Evolutionary conservation across 2,113 vertebrate species (phyloP).

Genomic region (human (Homo sapiens)): GRCh38 chr12:75760501-75761000

Average conservation of each 20-base stretch:
- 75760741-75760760: slow-evolving; percentile 28
- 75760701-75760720: slow-evolving; percentile 5
- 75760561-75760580: not conserved
- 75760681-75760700: not conserved
- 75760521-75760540: not conserved
- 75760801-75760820: not conserved
- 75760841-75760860: not conserved
- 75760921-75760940: slow-evolving; percentile 76
- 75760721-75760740: slow-evolving; percentile 48
- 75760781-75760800: not conserved
- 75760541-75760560: not conserved
- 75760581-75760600: not conserved
- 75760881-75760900: slow-evolving; percentile 61
- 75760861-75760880: not conserved
- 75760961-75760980: slow-evolving; percentile 77
- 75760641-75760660: not conserved
- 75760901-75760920: slow-evolving; percentile 73
- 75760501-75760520: not conserved
- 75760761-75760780: not conserved
- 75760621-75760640: not conserved
- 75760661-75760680: not conserved
- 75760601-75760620: not conserved
- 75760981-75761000: slow-evolving; percentile 68
- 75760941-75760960: slow-evolving; percentile 71
- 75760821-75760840: not conserved